These are phyloP conservation scores for Neuroterus valhalla DNA, from an alignment of 1,140 invertebrate species.

Conservation along the genomic window DNA sequence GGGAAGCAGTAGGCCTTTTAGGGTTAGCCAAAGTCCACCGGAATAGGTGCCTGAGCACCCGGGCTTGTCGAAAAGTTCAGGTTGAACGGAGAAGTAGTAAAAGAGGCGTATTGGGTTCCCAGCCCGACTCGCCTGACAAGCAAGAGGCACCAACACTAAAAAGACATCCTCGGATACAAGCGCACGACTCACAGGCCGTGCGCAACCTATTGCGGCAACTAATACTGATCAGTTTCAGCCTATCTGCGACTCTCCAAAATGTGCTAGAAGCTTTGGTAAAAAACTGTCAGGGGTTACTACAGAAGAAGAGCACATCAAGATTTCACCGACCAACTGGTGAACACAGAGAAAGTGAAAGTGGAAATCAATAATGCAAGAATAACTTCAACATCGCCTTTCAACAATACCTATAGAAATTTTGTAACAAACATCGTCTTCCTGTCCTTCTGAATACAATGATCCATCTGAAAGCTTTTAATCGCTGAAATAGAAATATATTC, in stretches of 20 bases:
- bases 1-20: no score
- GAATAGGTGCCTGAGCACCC: no score
- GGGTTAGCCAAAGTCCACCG: no score
- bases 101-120: neutral
- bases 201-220: neutral
- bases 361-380: no score
- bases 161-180: neutral
- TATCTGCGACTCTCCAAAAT: neutral
- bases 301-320: neutral
- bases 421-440: no score
- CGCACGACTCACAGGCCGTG: neutral
- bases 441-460: no score
- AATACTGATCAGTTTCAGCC: neutral
- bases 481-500: no score
- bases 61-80: no score
- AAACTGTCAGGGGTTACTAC: neutral
- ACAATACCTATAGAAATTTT: no score
- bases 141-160: neutral
- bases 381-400: no score
- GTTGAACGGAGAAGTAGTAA: no score
- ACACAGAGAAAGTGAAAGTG: neutral
- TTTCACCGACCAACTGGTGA: neutral
- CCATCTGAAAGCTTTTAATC: no score
- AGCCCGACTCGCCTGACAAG: neutral
- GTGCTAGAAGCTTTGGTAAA: neutral